Conservation (phyloP, 1,140 invertebrate species). For the Zelostemma sp. region DNA sequence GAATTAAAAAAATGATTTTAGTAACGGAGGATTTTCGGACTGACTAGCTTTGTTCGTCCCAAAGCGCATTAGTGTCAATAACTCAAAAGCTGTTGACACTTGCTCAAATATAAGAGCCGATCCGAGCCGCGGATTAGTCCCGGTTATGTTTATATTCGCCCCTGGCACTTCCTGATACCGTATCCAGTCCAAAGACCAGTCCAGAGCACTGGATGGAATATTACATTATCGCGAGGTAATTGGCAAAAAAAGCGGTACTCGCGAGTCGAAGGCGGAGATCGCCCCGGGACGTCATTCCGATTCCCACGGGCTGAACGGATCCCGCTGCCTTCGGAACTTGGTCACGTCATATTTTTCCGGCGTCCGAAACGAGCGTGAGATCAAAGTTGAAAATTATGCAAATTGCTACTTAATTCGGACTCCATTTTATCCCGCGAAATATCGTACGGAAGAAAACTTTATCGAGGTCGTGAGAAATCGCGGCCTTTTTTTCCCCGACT, state of each 20-base stretch:
- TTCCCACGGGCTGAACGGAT: constrained; percentile 47
- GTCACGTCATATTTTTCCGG: constrained; percentile 41
- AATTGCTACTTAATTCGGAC: too few species aligned
- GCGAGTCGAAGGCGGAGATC: constrained; percentile 50
- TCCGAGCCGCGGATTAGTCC: background rate
- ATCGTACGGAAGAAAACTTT: too few species aligned
- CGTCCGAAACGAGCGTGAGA: background rate
- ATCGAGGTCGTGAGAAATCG: too few species aligned
- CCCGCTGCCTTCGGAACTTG: constrained; percentile 38
- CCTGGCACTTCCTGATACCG: constrained; percentile 42
- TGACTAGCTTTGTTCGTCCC: too few species aligned
- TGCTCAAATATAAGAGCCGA: too few species aligned
- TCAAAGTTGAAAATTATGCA: background rate
- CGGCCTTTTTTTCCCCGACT: too few species aligned
- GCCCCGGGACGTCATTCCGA: constrained; percentile 46
- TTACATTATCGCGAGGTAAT: constrained; percentile 51
- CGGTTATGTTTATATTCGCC: background rate
- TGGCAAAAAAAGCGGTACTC: constrained; percentile 48
- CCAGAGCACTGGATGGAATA: constrained; percentile 41
- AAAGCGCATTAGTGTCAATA: background rate
- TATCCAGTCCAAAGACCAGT: constrained; percentile 31
- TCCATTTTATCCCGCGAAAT: too few species aligned
- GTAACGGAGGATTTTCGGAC: too few species aligned
- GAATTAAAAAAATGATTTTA: too few species aligned
- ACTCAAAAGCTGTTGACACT: background rate